Base-by-base conservation (phyloP, 1,140 invertebrate genomes). In the Coboldia fuscipes region DNA sequence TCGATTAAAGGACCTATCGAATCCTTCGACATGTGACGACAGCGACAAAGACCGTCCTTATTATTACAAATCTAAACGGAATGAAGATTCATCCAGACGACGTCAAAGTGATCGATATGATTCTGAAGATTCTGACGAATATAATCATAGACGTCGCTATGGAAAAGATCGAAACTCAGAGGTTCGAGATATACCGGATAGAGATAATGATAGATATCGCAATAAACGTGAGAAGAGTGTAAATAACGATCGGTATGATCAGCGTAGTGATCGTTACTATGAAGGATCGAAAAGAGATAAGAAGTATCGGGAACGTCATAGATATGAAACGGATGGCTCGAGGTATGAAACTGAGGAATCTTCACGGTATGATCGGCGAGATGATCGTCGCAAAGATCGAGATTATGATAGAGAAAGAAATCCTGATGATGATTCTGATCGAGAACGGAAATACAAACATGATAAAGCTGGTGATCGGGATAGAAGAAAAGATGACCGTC, bases 351-450 rank as follows among this genome's bases (percentile, higher is more conserved):
- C 38, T 6, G 43, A 47, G 22, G 35, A 39, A 15, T 34, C 44
- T 6, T 36, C 39, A 12, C 42, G 43, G 4, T 39, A 46, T 26
- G 42, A 43, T 21, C 35, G 39, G 18, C 35, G 19, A 17, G 31
- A 19, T 33, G 26, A 17, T 42, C 36, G 35, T 32, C 13, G 54
- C 48, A 3, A 47, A 51, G 26, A 41, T 19, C 38, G 41, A 22
- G 52, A 48, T 20, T 45, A 52, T 24, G 42, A 33, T 29, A 33
- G 29, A 21, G 18, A 15, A 29, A 41, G 53, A 28, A 48, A 54
- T 21, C 41, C 52, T 42, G 46, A 54, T 22, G 51, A 57, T 32
- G 58, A 61, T 19, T 54, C 50, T 39, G 50, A 56, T 37, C 40
- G 44, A 32, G 51, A 36, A 39, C 44, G 45, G 34, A 42, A 33